Conservation (phyloP, 2,113 vertebrate species). For the Ammodytes marinus region DNA sequence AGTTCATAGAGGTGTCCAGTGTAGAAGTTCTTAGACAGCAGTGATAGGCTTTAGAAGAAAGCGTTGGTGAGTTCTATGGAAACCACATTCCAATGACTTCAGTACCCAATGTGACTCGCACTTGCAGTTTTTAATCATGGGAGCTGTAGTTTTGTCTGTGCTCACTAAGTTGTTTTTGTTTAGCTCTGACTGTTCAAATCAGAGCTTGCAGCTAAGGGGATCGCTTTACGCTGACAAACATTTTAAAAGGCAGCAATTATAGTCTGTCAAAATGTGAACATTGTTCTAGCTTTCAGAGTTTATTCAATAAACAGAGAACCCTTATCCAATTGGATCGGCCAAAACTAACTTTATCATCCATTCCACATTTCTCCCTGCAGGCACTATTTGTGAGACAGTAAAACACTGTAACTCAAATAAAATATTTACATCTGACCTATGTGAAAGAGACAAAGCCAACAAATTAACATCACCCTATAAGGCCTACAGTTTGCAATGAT, state of each 20-base stretch:
- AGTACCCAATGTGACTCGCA: not conserved
- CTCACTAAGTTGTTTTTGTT: not conserved
- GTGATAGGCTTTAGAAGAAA: not conserved
- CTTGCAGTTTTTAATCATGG: no score
- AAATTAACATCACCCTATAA: not conserved
- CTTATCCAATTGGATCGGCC: no score
- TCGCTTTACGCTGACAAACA: not conserved
- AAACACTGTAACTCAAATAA: not conserved
- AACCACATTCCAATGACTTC: not conserved
- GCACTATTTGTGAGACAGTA: not conserved
- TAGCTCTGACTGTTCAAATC: not conserved
- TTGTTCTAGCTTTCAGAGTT: not conserved
- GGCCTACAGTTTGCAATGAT: not conserved
- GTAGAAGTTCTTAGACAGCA: no score
- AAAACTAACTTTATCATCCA: no score
- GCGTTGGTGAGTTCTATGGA: not conserved
- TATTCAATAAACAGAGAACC: no score
- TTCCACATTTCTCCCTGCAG: no score
- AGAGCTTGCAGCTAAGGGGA: not conserved
- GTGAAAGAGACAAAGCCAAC: not conserved
- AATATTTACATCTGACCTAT: not conserved
- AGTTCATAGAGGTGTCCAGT: no score
- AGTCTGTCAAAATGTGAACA: not conserved
- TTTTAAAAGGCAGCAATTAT: not conserved
- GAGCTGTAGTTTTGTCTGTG: not conserved